Evolutionary conservation across 1,140 invertebrate genomes (phyloP).

Genomic region (Trinorchestia longiramus): DNA sequence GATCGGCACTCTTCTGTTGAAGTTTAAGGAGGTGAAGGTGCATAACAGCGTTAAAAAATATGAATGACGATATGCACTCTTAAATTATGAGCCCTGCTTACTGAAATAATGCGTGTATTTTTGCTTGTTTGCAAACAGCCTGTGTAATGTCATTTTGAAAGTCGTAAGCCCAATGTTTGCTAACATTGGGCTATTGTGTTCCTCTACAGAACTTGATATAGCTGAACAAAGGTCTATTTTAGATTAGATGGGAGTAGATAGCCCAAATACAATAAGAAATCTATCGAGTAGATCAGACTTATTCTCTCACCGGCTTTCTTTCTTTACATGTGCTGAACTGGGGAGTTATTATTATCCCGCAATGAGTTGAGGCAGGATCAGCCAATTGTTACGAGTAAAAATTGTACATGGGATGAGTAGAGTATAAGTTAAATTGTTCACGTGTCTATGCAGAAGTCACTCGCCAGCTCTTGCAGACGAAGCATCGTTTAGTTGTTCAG

Average conservation of each 20-base stretch:
- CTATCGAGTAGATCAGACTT: neutral
- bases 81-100: no score
- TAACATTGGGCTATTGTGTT: no score
- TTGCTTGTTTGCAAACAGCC: no score
- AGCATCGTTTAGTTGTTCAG: neutral
- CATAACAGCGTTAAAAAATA: no score
- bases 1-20: no score
- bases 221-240: neutral
- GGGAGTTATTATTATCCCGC: neutral
- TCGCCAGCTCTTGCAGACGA: neutral
- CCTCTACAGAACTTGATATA: no score
- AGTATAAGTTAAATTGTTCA: neutral
- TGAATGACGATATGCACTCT: no score
- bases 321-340: neutral
- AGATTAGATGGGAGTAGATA: neutral
- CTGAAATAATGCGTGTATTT: no score
- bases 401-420: neutral
- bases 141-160: no score
- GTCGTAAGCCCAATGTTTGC: no score
- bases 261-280: neutral
- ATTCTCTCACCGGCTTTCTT: neutral
- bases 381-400: neutral
- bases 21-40: no score
- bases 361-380: neutral
- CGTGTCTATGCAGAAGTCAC: neutral